A percentile compares a stretch with the other conserved stretches of the same genome.
phyloP scores from a whole-genome alignment of 2,113 vertebrate genomes.

The Genyomyrus donnyi region DNA sequence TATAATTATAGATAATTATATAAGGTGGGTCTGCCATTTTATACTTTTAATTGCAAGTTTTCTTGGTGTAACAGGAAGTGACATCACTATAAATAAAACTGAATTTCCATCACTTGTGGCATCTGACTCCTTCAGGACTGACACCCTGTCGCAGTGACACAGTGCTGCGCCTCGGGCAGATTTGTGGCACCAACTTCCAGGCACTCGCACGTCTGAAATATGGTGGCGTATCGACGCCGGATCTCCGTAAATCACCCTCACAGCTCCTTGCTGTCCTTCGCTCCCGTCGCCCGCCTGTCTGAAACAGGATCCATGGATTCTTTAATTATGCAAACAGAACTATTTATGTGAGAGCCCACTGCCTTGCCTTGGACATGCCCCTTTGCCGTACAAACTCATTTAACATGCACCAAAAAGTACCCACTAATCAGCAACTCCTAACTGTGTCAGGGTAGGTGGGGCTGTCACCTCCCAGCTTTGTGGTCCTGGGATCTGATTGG shows the following conservation, averaged over 20 bases:
- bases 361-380: background rate
- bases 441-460: background rate
- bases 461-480: background rate
- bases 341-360: background rate
- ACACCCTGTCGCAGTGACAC: background rate
- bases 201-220: background rate
- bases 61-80: background rate
- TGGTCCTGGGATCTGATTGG: background rate
- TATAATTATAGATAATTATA: background rate
- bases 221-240: background rate
- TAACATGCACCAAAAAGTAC: background rate
- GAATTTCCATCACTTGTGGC: background rate
- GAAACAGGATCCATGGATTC: background rate
- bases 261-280: background rate
- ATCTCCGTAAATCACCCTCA: background rate
- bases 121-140: background rate
- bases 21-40: background rate
- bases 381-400: background rate
- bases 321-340: constrained; percentile 2
- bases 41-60: background rate
- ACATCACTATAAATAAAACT: background rate
- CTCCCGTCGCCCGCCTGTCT: background rate
- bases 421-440: background rate
- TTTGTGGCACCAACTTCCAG: background rate
- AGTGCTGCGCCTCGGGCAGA: background rate